A percentile compares a stretch with the other conserved stretches of the same genome.
phyloP scores from a whole-genome alignment of 2,113 vertebrate genomes.

The Ammodytes marinus region DNA sequence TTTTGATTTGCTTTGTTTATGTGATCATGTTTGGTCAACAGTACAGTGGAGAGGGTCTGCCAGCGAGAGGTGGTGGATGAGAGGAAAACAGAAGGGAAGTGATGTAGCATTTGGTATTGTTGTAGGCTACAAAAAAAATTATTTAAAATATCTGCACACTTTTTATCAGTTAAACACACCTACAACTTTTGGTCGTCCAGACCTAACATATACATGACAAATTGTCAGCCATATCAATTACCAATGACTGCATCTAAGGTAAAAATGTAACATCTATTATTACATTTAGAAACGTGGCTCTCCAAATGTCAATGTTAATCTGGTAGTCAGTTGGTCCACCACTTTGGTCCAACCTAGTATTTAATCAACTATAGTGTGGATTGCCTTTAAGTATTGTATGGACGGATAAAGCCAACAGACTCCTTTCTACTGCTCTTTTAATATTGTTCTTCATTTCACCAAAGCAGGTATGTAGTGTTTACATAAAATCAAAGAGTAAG shows the following conservation, averaged over 20 bases:
- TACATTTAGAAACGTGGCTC: background rate
- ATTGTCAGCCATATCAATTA: background rate
- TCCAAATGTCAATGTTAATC: background rate
- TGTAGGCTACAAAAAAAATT: background rate
- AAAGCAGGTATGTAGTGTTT: background rate
- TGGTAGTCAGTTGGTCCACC: background rate
- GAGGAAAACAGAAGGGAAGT: background rate
- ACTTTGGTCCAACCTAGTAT: background rate
- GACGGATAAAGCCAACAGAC: background rate
- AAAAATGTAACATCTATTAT: background rate
- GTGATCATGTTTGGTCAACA: background rate
- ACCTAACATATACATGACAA: constrained; percentile 1
- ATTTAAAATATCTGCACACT: background rate
- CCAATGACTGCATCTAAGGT: background rate
- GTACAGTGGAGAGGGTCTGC: background rate
- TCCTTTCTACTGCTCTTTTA: background rate
- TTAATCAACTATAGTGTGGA: background rate
- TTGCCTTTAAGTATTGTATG: background rate
- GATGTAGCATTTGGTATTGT: background rate
- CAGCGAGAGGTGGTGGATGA: constrained; percentile 2
- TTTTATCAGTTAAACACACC: background rate
- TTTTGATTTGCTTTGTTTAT: constrained; percentile 21
- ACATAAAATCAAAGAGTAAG: background rate
- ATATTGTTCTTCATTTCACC: background rate
- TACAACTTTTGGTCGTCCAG: background rate